A percentile compares a stretch with the other conserved stretches of the same genome.
Conservation (phyloP, 2,797 vertebrate species). For the Bradypus variegatus region DNA sequence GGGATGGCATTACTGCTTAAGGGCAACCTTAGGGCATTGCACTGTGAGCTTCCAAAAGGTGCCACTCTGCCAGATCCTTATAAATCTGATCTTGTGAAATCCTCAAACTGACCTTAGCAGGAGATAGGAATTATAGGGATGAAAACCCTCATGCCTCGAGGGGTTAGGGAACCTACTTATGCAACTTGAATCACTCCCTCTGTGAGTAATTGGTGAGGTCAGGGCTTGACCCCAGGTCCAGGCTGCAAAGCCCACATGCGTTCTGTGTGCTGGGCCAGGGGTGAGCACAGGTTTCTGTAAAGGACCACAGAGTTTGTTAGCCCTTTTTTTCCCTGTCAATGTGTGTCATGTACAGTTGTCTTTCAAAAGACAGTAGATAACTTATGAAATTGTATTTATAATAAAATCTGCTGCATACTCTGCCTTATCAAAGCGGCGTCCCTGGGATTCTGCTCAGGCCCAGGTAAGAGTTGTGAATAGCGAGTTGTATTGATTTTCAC, state of each 20-base stretch:
- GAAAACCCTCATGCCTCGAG: not conserved
- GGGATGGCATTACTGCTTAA: not conserved
- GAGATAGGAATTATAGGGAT: fast-evolving
- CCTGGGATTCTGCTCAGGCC: not conserved
- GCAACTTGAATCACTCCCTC: not conserved
- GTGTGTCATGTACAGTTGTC: not conserved
- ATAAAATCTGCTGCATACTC: not conserved
- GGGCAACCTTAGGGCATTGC: not conserved
- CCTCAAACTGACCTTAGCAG: not conserved
- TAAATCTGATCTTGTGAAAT: not conserved
- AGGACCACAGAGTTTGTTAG: not conserved
- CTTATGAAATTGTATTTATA: not conserved
- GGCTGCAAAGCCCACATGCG: not conserved
- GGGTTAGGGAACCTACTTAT: not conserved
- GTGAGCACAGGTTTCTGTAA: not conserved
- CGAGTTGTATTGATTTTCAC: not conserved
- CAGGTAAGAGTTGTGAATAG: not conserved
- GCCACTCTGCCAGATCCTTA: fast-evolving
- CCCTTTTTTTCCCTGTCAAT: not conserved
- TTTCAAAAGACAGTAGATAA: slow-evolving; percentile 24
- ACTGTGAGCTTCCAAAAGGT: not conserved
- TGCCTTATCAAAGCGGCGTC: not conserved
- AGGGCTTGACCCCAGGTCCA: too few relatives aligned
- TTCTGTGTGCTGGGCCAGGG: not conserved
- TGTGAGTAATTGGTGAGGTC: not conserved